These are phyloP conservation scores for Patagioenas fasciata DNA, from an alignment of 2,113 vertebrate species.

Conservation along the genomic window DNA sequence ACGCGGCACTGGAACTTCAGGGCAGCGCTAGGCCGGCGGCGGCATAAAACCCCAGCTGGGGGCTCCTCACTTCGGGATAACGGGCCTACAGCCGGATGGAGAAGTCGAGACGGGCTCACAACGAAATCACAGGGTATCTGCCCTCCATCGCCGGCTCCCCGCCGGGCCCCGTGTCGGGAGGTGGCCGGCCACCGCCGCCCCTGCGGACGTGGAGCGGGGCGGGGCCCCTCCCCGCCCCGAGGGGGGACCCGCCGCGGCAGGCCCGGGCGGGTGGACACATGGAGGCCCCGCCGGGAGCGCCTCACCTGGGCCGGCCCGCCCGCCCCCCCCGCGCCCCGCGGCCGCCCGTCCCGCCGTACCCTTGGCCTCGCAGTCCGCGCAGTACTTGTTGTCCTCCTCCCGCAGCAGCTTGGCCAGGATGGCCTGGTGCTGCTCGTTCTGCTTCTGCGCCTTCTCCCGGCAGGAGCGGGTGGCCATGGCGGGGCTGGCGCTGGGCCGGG, in stretches of 20 bases:
- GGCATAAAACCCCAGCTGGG: not conserved
- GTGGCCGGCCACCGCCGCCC: not conserved
- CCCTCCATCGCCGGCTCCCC: not conserved
- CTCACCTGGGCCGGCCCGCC: no score
- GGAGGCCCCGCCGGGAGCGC: no score
- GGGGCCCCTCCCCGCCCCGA: not conserved
- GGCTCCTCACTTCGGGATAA: not conserved
- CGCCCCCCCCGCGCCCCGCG: not conserved
- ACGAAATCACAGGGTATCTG: rapidly evolving
- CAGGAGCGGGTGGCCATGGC: slow-evolving; percentile 92
- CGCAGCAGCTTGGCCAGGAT: slow-evolving; percentile 90
- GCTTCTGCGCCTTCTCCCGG: slow-evolving; percentile 94
- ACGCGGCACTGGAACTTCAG: slow-evolving; percentile 11
- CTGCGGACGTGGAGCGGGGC: not conserved
- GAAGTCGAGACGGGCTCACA: no score
- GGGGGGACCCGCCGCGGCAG: no score
- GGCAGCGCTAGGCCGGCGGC: slow-evolving; percentile 8
- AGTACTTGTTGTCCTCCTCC: slow-evolving; percentile 94
- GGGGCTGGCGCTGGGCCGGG: not conserved
- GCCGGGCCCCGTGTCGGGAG: not conserved
- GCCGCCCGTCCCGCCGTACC: slow-evolving; percentile 68
- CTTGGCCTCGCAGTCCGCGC: slow-evolving; percentile 95
- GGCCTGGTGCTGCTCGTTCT: slow-evolving; percentile 95
- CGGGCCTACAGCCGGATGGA: rapidly evolving
- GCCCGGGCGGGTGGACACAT: no score